These are phyloP conservation scores for Catharus bicknelli DNA, from an alignment of 2,113 vertebrate genomes.

Conservation along the genomic window DNA sequence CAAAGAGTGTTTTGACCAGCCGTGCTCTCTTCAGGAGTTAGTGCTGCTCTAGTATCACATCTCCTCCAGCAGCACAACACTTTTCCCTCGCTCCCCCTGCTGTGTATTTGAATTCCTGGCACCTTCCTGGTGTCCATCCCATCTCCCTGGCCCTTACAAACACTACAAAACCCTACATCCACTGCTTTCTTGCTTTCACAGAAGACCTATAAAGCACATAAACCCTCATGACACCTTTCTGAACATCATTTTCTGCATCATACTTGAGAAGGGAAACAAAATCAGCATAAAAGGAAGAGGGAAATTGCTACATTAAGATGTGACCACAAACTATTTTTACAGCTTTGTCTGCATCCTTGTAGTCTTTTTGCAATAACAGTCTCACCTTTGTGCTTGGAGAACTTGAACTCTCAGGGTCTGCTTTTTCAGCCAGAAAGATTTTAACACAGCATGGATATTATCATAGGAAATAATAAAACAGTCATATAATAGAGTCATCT, in stretches of 20 bases:
- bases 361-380: not conserved
- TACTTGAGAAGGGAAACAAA: not conserved
- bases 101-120: not conserved
- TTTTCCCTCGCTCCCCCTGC: fast-evolving
- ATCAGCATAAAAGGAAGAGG: not conserved
- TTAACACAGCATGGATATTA: not conserved
- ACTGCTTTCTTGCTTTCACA: not conserved
- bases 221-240: not conserved
- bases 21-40: not conserved
- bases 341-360: not conserved
- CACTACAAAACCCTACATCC: not conserved
- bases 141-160: not conserved
- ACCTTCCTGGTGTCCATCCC: not conserved
- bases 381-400: not conserved
- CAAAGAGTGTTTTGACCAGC: not conserved
- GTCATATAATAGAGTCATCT: not conserved
- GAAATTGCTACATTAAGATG: not conserved
- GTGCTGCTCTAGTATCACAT: not conserved
- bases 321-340: not conserved
- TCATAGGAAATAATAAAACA: not conserved
- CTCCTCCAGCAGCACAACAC: not conserved
- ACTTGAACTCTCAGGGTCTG: not conserved
- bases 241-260: not conserved
- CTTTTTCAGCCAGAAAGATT: not conserved
- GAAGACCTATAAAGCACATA: not conserved